Evolutionary conservation across 2,113 vertebrate species (phyloP).

Genomic region (Galbula dea): DNA sequence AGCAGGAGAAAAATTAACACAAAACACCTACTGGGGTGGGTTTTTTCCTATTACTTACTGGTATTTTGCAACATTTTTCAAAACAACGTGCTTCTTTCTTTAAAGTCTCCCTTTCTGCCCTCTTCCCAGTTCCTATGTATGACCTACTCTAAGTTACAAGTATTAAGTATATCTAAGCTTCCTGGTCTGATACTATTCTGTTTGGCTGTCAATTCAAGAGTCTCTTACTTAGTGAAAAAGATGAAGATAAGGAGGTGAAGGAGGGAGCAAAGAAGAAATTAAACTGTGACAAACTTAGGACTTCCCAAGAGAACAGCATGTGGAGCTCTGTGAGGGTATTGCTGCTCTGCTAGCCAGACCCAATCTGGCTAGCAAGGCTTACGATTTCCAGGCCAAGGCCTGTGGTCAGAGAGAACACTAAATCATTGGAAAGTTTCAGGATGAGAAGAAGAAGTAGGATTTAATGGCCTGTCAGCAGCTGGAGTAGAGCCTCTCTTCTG

Average conservation of each 20-base stretch:
- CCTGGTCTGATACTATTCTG: not conserved
- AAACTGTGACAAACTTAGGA: not conserved
- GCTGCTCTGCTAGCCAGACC: not conserved
- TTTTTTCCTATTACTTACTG: not conserved
- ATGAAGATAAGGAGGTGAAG: not conserved
- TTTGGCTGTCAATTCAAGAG: not conserved
- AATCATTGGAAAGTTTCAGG: not conserved
- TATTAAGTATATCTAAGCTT: not conserved
- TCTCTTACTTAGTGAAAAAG: not conserved
- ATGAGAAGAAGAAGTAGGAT: not conserved
- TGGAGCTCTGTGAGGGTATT: not conserved
- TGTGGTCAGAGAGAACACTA: not conserved
- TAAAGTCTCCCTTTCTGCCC: not conserved
- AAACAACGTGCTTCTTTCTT: not conserved
- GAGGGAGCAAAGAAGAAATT: not conserved
- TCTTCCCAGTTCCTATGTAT: not conserved
- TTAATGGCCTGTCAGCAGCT: not conserved
- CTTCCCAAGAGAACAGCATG: fast-evolving
- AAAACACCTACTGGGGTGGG: not conserved
- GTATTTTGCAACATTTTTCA: not conserved
- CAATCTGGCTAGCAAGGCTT: not conserved
- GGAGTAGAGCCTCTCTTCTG: not conserved
- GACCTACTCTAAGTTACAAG: not conserved
- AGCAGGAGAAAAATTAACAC: not conserved
- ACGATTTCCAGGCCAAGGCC: not conserved